Evolutionary conservation across 2,888 invertebrate genomes (phyloP).

Genomic region (Meliscaeva auricollis): DNA sequence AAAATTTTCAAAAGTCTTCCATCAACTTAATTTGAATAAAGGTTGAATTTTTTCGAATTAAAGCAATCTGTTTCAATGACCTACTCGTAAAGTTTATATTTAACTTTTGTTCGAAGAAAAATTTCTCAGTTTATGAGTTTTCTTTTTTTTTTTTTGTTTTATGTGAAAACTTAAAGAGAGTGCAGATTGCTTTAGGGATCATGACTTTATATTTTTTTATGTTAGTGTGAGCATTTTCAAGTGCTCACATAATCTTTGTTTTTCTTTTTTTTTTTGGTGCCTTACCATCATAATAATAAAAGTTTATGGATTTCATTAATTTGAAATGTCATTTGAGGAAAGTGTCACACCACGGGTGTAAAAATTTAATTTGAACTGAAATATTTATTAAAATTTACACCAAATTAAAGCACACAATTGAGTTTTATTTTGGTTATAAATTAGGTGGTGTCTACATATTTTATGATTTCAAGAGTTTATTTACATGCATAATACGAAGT

Average conservation of each 20-base stretch:
- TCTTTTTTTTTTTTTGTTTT: neutral
- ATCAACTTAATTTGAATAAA: slow-evolving; percentile 23
- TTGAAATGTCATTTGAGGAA: neutral
- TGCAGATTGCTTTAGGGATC: slow-evolving; percentile 30
- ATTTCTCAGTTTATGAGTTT: slow-evolving; percentile 33
- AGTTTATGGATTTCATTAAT: slow-evolving; percentile 29
- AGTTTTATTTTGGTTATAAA: too few relatives aligned
- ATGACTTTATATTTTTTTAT: slow-evolving; percentile 16
- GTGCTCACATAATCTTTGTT: slow-evolving; percentile 12
- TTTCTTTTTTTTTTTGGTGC: slow-evolving; percentile 1
- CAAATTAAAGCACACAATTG: neutral
- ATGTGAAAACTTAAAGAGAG: neutral
- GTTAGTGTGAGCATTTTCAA: neutral
- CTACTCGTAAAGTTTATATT: slow-evolving; percentile 43
- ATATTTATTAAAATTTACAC: neutral
- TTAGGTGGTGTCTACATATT: too few relatives aligned
- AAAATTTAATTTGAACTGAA: neutral
- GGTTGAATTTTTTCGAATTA: slow-evolving; percentile 25
- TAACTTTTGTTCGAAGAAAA: slow-evolving; percentile 8
- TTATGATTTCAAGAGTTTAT: too few relatives aligned
- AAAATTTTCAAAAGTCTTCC: slow-evolving; percentile 16
- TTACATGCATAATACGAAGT: too few relatives aligned
- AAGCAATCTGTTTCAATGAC: slow-evolving; percentile 39
- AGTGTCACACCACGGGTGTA: neutral
- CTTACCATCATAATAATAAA: slow-evolving; percentile 8